Conservation (phyloP, 35 echinoderm and acorn worm species). For the Amphiura filiformis region DNA sequence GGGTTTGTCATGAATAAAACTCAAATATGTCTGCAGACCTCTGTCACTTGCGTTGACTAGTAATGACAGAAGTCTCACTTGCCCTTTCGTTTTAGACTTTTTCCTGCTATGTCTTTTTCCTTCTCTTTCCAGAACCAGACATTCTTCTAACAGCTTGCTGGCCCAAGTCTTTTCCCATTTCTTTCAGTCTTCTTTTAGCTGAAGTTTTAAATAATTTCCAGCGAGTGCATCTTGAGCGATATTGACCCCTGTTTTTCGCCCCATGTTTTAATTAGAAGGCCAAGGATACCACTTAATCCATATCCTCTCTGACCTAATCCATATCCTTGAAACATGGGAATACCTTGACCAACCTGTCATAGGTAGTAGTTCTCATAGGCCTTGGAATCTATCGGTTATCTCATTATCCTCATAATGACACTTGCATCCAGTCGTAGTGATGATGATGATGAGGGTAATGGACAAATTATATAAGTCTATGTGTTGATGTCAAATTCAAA, state of each 20-base stretch:
- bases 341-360: constrained; percentile 5
- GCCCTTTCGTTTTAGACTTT: too few species aligned
- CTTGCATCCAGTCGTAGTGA: too few species aligned
- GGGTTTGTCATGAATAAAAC: constrained; percentile 49
- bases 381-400: neutral
- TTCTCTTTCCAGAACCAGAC: neutral
- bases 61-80: constrained; percentile 24
- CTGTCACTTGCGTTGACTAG: too few species aligned
- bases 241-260: neutral
- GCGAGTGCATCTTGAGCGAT: neutral
- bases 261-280: constrained; percentile 18
- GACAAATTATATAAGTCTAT: neutral
- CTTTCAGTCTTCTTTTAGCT: neutral
- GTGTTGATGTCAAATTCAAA: neutral
- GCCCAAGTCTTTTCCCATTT: neutral
- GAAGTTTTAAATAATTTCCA: neutral
- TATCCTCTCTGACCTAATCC: too few species aligned
- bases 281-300: constrained; percentile 24
- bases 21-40: too few species aligned
- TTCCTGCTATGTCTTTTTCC: too few species aligned
- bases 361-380: constrained; percentile 49
- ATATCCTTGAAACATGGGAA: constrained; percentile 44
- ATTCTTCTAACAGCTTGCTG: neutral
- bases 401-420: neutral
- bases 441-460: neutral